Evolutionary conservation across 1,140 invertebrate species (phyloP), one percentile per base, ranked within the genome.

Genomic region (Drosophila pallidifrons): DNA sequence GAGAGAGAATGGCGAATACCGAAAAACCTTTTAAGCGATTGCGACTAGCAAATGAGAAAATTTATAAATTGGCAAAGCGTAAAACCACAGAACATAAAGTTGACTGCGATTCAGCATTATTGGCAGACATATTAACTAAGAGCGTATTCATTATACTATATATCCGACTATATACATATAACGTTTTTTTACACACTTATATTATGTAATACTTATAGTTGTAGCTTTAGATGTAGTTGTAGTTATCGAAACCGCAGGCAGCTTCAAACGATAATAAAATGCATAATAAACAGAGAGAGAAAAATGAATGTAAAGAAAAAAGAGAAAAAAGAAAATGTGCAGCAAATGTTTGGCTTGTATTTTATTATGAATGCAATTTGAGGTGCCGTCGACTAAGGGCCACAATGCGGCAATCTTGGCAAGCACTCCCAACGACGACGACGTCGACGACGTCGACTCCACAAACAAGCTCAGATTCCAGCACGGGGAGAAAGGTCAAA

Each of bases 341-440:
- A 66, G 59, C 28, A 80, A 85, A 72, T 77, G 69, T 89, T 88
- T 83, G 77, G 59, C 54, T 83, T 83, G 38, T 74, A 57, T 69
- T 76, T 71, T 77, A 87, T 79, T 82, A 82, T 74, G 60, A 79
- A 88, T 82, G 79, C 75, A 87, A 63, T 76, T 81, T 45, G 59
- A 76, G 64, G 47, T 79, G 70, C 54, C 13, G 49, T 65, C 41
- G 38, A 38, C 32, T 35, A 16, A 51, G 38, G 41, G 28, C 60
- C 43, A 43, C 69, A 59, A 58, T 66, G 68, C 61, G 43, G 61
- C 52, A 66, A 72, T 65, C 61, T 43, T 41, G 61, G 32, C 35
- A 47, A 49, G 63, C 32, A 66, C 32, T 47, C 7, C 46, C 35
- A 35, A 8, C 20, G 20, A 3, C 16, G 16, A 20, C 35, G 35